These are phyloP conservation scores for Drosophila macrospina DNA, from an alignment of 2,888 invertebrate species.

Conservation along the genomic window DNA sequence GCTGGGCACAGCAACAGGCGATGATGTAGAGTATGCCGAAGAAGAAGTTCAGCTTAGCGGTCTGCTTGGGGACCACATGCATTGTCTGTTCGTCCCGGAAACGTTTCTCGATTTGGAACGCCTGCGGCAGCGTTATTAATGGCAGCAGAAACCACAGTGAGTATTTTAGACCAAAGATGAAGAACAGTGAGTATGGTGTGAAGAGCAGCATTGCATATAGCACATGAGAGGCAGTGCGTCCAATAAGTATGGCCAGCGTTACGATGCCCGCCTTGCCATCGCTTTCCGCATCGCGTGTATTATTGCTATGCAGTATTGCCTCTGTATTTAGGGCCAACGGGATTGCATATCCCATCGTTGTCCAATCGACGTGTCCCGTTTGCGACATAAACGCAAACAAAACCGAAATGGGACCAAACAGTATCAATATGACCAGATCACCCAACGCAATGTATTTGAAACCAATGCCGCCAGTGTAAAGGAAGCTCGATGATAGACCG, in stretches of 20 bases:
- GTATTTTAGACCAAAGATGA: constrained; percentile 93
- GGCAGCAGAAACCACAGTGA: constrained; percentile 96
- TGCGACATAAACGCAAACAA: constrained; percentile 97
- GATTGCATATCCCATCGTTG: constrained; percentile 96
- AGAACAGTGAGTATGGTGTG: constrained; percentile 95
- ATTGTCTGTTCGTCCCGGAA: constrained; percentile 93
- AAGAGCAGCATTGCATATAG: constrained; percentile 95
- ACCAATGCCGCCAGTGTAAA: constrained; percentile 98
- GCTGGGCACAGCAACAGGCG: constrained; percentile 90
- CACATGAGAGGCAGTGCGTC: constrained; percentile 95
- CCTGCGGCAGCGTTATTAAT: constrained; percentile 93
- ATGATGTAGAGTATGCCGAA: constrained; percentile 96
- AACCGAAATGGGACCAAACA: constrained; percentile 97
- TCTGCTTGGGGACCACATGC: constrained; percentile 93
- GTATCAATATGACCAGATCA: constrained; percentile 95
- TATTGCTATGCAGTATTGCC: constrained; percentile 97
- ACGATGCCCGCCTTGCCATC: constrained; percentile 96
- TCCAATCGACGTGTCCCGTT: constrained; percentile 95
- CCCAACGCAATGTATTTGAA: constrained; percentile 98
- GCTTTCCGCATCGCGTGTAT: constrained; percentile 95
- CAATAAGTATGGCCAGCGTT: constrained; percentile 96
- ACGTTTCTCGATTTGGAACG: constrained; percentile 95
- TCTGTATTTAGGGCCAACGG: constrained; percentile 97
- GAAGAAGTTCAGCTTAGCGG: constrained; percentile 95
- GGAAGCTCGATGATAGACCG: constrained; percentile 96